A percentile compares a stretch with the other conserved stretches of the same genome.
Conservation (phyloP, 1,140 invertebrate species). For the Oncopeltus fasciatus region DNA sequence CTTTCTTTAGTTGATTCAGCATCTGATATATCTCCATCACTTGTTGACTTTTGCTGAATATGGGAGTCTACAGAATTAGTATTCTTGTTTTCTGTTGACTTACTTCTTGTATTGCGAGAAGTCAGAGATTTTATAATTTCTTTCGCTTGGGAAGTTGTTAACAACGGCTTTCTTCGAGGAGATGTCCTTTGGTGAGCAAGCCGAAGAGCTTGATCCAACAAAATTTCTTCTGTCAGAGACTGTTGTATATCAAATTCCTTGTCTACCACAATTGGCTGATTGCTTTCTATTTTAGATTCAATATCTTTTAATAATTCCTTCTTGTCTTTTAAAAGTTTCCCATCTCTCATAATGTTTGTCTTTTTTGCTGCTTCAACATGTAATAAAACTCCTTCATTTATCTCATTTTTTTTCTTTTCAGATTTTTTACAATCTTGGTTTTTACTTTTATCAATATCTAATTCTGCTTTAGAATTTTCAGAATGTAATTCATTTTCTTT, state of each 20-base stretch:
- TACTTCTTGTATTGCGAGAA: too few relatives aligned
- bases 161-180: neutral
- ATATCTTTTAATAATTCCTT: neutral
- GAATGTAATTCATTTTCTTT: too few relatives aligned
- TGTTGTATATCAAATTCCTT: conserved; percentile 6
- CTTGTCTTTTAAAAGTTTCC: neutral
- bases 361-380: neutral
- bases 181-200: neutral
- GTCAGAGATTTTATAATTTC: neutral
- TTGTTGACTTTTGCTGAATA: too few relatives aligned
- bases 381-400: conserved; percentile 1
- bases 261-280: neutral
- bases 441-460: too few relatives aligned
- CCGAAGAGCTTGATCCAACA: neutral
- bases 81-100: too few relatives aligned
- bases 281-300: neutral
- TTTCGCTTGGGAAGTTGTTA: neutral
- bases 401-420: neutral
- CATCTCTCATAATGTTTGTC: neutral
- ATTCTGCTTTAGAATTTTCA: too few relatives aligned
- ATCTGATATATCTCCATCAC: neutral
- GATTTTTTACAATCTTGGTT: neutral
- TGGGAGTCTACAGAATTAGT: too few relatives aligned
- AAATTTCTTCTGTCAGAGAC: neutral
- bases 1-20: neutral